A percentile compares a stretch with the other conserved stretches of the same genome.
Conservation (phyloP, 2,797 vertebrate species). For the Trachurus trachurus region DNA sequence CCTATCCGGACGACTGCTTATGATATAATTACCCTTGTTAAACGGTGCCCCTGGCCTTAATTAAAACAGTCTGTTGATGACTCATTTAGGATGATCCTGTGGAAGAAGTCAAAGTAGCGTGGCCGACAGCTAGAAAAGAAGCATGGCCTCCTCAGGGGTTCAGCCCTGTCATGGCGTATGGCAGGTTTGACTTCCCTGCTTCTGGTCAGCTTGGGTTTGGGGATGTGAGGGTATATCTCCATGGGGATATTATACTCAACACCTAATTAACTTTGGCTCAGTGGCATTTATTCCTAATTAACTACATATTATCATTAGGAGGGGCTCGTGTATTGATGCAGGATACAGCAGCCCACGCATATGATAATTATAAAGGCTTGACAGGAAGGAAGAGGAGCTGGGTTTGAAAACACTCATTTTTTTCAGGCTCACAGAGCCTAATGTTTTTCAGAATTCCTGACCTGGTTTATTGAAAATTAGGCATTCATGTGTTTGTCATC, state of each 20-base stretch:
- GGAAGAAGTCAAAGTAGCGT: conserved; percentile 66
- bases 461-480: conserved; percentile 8
- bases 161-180: conserved; percentile 33
- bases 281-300: conserved; percentile 83
- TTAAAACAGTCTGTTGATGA: conserved; percentile 83
- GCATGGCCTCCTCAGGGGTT: conserved; percentile 50
- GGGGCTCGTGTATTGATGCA: conserved; percentile 72
- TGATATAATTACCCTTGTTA: conserved; percentile 80
- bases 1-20: conserved; percentile 54
- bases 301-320: conserved; percentile 80
- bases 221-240: conserved; percentile 57
- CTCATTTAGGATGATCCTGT: conserved; percentile 78
- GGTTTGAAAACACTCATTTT: conserved; percentile 26
- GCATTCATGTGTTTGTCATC: neutral
- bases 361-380: conserved; percentile 70
- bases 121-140: conserved; percentile 51
- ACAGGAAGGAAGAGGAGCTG: conserved; percentile 53
- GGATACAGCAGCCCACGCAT: conserved; percentile 68
- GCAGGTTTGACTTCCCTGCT: conserved; percentile 55
- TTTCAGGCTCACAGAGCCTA: neutral
- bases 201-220: conserved; percentile 66
- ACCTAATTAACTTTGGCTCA: conserved; percentile 79
- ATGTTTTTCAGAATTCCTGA: conserved; percentile 20
- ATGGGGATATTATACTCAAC: conserved; percentile 67
- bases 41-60: conserved; percentile 78